These are phyloP conservation scores for Perognathus longimembris DNA, from an alignment of 2,113 vertebrate genomes.

Conservation along the genomic window DNA sequence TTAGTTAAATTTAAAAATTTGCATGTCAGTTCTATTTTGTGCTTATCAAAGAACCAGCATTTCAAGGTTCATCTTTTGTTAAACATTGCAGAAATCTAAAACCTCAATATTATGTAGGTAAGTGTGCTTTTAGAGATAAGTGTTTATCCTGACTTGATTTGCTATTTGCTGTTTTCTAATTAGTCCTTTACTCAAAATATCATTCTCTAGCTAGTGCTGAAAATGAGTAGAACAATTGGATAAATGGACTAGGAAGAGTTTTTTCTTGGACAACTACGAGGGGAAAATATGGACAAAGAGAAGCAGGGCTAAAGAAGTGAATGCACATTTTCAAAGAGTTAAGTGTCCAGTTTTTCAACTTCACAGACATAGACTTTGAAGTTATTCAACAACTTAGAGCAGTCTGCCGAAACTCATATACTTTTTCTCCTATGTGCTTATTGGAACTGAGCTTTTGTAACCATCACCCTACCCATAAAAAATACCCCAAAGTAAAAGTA, in stretches of 20 bases:
- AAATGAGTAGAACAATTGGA: too few relatives aligned
- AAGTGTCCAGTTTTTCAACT: too few relatives aligned
- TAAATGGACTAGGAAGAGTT: too few relatives aligned
- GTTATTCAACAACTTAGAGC: not conserved
- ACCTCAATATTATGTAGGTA: not conserved
- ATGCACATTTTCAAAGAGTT: too few relatives aligned
- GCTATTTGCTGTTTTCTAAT: too few relatives aligned
- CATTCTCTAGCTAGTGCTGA: too few relatives aligned
- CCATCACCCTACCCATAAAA: too few relatives aligned
- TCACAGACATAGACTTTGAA: not conserved
- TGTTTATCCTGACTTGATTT: not conserved
- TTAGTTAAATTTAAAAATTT: not conserved
- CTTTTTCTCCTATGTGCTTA: not conserved
- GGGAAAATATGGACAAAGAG: too few relatives aligned
- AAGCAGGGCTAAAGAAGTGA: too few relatives aligned
- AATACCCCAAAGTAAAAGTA: slow-evolving; percentile 5
- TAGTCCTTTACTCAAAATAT: too few relatives aligned
- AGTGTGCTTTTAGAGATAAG: not conserved
- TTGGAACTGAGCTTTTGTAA: not conserved
- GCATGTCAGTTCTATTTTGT: not conserved
- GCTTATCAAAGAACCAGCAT: not conserved
- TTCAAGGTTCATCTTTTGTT: not conserved
- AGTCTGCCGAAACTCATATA: not conserved
- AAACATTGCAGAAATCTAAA: not conserved
- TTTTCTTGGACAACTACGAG: too few relatives aligned